Evolutionary conservation across 2,888 invertebrate species (phyloP), one percentile per base, ranked within the genome.

Genomic region (Agriopis marginaria): DNA sequence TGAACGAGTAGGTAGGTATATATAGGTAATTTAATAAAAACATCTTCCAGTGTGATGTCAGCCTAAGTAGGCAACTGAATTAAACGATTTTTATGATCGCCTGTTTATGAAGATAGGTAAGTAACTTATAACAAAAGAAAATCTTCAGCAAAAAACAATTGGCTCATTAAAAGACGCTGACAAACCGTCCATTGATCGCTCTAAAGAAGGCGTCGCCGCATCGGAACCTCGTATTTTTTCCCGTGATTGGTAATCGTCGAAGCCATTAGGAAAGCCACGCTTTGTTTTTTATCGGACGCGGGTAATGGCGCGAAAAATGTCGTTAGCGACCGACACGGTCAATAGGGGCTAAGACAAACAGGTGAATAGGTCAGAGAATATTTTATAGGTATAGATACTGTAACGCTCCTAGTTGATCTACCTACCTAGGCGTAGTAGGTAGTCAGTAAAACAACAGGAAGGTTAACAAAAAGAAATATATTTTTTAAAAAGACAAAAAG

Each of bases 301-400:
- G 85, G 86, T 88, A 89, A 90, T 90, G 89, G 88, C 79, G 88
- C 86, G 89, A 85, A 80, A 86, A 89, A 86, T 87, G 87, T 89
- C 89, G 88, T 89, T 89, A 88, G 86, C 76, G 76, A 71, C 78
- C 77, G 69, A 23, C 44, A n/a, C 75, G 74, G 75, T 76, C 75
- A 73, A 67, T 70, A 10, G 64, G 32, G 44, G 59, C 58, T 47
- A 49, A 83, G 84, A 82, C 81, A 81, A 80, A 68, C 67, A 17
- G 54, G 60, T 54, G 54, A 61, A 58, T 58, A 58, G 45, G 45
- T 58, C 58, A 47, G 42, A 5, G 40, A 7, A 40, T 40, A 40
- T 7, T n/a, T 11, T 14, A 47, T 6, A 49, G 2, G 1, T 49
- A 49, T n/a, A n/a, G n/a, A n/a, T n/a, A n/a, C n/a, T 23, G 17